Conservation (phyloP, 2,888 invertebrate genomes). For the Candidula unifasciata region DNA sequence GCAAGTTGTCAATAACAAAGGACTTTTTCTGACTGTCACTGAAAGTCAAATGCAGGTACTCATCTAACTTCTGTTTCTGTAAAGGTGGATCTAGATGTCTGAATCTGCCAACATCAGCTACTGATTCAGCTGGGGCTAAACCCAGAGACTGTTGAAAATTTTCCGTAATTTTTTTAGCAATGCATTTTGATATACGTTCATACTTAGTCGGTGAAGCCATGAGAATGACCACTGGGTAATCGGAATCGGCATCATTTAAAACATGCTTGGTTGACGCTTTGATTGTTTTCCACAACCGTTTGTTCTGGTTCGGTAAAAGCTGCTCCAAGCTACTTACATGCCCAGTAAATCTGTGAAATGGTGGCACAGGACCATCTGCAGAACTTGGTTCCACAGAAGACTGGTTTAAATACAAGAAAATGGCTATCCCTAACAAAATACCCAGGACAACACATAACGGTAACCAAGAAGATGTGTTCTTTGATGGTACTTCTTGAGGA, state of each 20-base stretch:
- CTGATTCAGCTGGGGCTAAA: not conserved
- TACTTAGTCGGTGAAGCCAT: slow-evolving; percentile 58
- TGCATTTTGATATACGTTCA: slow-evolving; percentile 55
- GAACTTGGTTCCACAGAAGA: not conserved
- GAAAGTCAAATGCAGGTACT: slow-evolving; percentile 58
- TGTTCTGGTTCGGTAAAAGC: slow-evolving; percentile 59
- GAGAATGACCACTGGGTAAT: slow-evolving; percentile 65
- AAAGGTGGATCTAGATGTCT: slow-evolving; percentile 55
- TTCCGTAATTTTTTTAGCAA: slow-evolving; percentile 60
- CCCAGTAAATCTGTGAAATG: slow-evolving; percentile 23
- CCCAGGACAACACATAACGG: not conserved
- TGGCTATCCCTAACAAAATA: not conserved
- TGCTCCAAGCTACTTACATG: slow-evolving; percentile 3
- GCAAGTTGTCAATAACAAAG: slow-evolving; percentile 68
- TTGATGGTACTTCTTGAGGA: not conserved
- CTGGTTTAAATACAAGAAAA: not conserved
- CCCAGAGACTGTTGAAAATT: slow-evolving; percentile 51
- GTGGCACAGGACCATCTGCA: not conserved
- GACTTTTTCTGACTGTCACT: slow-evolving; percentile 53
- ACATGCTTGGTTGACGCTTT: slow-evolving; percentile 59
- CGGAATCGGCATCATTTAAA: slow-evolving; percentile 56
- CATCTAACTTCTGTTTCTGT: slow-evolving; percentile 59
- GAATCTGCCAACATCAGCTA: slow-evolving; percentile 53
- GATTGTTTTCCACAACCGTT: slow-evolving; percentile 63
- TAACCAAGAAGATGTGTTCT: not conserved